phyloP scores from a whole-genome alignment of 1,140 invertebrate species.

The Lepidurus arcticus region DNA sequence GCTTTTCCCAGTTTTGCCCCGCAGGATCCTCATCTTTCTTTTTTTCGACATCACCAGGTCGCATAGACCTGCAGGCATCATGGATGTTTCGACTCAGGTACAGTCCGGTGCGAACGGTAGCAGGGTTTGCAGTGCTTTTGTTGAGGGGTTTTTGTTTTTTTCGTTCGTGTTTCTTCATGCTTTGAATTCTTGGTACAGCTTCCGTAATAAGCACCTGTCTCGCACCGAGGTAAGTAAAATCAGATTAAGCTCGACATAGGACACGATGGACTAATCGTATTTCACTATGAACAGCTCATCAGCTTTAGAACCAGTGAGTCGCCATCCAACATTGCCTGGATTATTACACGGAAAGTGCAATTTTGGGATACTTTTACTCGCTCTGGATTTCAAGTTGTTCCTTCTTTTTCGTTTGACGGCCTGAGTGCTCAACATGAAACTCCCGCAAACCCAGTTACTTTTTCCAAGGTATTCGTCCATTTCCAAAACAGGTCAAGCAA shows the following conservation, averaged over 20 bases:
- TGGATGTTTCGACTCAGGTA: not conserved
- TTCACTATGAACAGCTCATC: not conserved
- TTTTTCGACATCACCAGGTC: not conserved
- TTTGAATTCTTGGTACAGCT: not conserved
- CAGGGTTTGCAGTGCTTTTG: not conserved
- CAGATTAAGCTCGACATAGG: not conserved
- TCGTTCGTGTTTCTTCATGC: not conserved
- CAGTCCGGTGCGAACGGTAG: not conserved
- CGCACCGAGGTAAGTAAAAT: not conserved
- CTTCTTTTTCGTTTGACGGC: no score
- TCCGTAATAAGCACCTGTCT: not conserved
- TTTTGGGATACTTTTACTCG: not conserved
- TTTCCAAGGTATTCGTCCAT: conserved; percentile 5
- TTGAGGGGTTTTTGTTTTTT: not conserved
- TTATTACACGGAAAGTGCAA: not conserved
- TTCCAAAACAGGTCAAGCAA: not conserved
- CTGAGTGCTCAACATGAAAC: not conserved
- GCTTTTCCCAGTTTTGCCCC: not conserved
- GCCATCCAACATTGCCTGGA: not conserved
- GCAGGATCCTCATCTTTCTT: not conserved
- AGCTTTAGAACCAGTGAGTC: not conserved
- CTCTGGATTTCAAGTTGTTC: no score
- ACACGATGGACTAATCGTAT: not conserved
- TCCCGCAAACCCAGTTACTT: not conserved
- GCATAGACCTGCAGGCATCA: not conserved